Evolutionary conservation across 2,113 vertebrate genomes (phyloP).

Genomic region (Egretta garzetta): DNA sequence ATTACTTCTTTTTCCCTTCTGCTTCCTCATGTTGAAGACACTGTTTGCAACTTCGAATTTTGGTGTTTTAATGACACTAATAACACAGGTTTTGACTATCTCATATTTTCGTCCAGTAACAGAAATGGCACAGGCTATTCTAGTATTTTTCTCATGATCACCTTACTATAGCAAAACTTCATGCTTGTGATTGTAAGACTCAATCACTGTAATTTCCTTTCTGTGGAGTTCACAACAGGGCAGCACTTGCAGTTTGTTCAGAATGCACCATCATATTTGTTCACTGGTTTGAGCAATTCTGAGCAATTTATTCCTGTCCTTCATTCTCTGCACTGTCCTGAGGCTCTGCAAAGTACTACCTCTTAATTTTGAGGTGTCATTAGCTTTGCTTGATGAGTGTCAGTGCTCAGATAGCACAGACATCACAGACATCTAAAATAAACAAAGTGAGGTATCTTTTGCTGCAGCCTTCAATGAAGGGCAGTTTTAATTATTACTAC

Average conservation of each 20-base stretch:
- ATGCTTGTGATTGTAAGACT: neutral
- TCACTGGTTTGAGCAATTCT: slow-evolving; percentile 15
- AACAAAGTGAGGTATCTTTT: neutral
- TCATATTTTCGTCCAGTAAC: neutral
- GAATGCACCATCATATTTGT: neutral
- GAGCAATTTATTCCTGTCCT: neutral
- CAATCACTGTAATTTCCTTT: slow-evolving; percentile 15
- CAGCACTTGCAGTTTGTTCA: neutral
- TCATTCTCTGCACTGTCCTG: neutral
- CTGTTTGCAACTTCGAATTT: neutral
- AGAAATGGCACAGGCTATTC: neutral
- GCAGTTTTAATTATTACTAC: neutral
- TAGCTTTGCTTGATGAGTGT: neutral
- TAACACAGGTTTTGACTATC: neutral
- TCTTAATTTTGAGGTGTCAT: slow-evolving; percentile 30
- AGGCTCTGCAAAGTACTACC: neutral
- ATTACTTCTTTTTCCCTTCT: neutral
- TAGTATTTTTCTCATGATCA: neutral
- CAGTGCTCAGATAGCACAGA: neutral
- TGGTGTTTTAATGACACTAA: neutral
- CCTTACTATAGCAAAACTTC: neutral
- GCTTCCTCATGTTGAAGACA: neutral
- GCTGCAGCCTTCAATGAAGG: neutral
- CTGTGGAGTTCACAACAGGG: neutral
- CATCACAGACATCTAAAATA: neutral